Percentiles rank a stretch among this genome's conserved stretches.
Conservation (phyloP, 2,888 invertebrate genomes). For the Ichneumoninae sp. region DNA sequence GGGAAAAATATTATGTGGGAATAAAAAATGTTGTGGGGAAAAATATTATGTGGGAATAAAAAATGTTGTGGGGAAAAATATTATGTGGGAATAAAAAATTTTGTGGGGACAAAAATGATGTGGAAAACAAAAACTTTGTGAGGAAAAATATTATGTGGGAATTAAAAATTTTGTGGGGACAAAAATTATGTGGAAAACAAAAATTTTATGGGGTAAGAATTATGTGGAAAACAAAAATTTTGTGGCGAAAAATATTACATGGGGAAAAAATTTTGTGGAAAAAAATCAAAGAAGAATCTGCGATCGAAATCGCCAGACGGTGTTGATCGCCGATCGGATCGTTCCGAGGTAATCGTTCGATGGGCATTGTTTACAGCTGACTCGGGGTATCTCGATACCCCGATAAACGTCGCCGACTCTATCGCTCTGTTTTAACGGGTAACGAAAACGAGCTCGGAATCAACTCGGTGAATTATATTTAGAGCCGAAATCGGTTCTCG, state of each 20-base stretch:
- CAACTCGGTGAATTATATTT: conserved; percentile 27
- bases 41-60: too few species aligned
- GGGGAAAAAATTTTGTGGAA: not conserved
- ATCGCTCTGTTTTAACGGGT: not conserved
- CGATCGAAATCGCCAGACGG: not conserved
- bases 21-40: too few species aligned
- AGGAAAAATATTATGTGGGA: too few species aligned
- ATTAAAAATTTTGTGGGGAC: not conserved
- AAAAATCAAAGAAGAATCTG: not conserved
- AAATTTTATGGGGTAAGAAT: not conserved
- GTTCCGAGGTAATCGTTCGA: not conserved
- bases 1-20: too few species aligned
- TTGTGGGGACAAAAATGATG: too few species aligned
- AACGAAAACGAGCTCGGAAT: not conserved
- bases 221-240: not conserved
- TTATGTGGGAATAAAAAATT: too few species aligned
- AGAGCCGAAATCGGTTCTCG: conserved; percentile 36
- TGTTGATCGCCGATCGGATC: not conserved
- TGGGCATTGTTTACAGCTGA: not conserved
- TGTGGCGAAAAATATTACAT: not conserved
- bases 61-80: too few species aligned
- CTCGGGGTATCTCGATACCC: not conserved
- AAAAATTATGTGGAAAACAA: not conserved
- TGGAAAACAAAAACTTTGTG: too few species aligned
- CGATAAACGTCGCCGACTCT: not conserved